phyloP scores from a whole-genome alignment of 2,888 invertebrate species.

The Bembecia ichneumoniformis region DNA sequence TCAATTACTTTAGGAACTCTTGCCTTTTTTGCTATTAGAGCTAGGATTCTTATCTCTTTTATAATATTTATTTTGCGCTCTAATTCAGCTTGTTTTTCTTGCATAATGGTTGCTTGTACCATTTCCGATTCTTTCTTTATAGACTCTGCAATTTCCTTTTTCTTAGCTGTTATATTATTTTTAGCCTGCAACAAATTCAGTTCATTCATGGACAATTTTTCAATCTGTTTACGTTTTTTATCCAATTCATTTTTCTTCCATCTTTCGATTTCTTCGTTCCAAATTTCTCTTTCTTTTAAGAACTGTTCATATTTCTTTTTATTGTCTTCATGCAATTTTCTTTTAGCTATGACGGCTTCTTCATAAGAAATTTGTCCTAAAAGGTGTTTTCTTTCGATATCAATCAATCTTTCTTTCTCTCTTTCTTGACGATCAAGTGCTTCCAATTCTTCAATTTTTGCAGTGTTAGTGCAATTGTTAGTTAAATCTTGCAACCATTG shows the following conservation, averaged over 20 bases:
- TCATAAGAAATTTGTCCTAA: conserved; percentile 71
- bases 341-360: conserved; percentile 72
- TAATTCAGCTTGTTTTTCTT: conserved; percentile 59
- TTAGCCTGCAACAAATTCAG: conserved; percentile 40
- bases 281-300: conserved; percentile 56
- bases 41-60: conserved; percentile 64
- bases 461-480: conserved; percentile 50
- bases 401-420: conserved; percentile 59
- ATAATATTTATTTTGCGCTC: conserved; percentile 61
- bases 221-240: conserved; percentile 58
- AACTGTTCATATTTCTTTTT: conserved; percentile 64
- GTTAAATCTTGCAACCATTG: conserved; percentile 64
- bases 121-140: conserved; percentile 42
- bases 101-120: conserved; percentile 43
- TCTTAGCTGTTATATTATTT: conserved; percentile 30
- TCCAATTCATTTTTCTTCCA: conserved; percentile 63
- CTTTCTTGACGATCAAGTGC: conserved; percentile 53
- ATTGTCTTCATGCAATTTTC: conserved; percentile 55
- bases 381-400: conserved; percentile 73
- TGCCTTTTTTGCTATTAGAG: conserved; percentile 62
- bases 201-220: conserved; percentile 45
- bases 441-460: conserved; percentile 51
- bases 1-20: conserved; percentile 69
- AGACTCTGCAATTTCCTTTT: conserved; percentile 39
- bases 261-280: conserved; percentile 62